Conservation (phyloP, 2,888 invertebrate genomes). For the Metacarcinus magister region DNA sequence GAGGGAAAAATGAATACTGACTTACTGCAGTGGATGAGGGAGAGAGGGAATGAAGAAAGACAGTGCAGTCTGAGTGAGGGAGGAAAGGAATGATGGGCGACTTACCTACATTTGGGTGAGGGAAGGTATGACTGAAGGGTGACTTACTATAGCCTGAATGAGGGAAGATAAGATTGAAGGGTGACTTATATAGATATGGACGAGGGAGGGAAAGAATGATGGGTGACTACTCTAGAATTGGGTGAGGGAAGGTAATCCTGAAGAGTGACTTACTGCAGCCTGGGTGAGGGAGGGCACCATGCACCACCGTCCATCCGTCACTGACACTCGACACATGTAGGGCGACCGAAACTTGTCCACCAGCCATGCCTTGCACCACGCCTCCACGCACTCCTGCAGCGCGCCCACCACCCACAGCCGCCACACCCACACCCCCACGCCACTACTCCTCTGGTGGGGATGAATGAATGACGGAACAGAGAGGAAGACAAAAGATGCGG, state of each 20-base stretch:
- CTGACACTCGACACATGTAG: constrained; percentile 61
- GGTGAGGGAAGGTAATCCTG: not conserved
- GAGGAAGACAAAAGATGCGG: not conserved
- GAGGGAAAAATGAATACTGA: constrained; percentile 7
- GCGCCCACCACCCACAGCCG: constrained; percentile 64
- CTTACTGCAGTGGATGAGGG: not conserved
- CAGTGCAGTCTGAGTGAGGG: constrained; percentile 68
- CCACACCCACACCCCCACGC: constrained; percentile 34
- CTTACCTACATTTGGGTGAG: too few relatives aligned
- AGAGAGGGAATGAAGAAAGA: not conserved
- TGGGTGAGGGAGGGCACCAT: constrained; percentile 73
- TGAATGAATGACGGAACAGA: not conserved
- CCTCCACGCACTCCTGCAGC: constrained; percentile 62
- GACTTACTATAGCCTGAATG: constrained; percentile 54
- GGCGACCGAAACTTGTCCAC: constrained; percentile 61
- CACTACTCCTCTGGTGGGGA: not conserved
- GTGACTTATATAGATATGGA: constrained; percentile 38
- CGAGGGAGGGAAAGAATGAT: constrained; percentile 37
- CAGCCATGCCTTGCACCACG: constrained; percentile 44
- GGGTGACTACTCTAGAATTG: not conserved
- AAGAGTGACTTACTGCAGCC: constrained; percentile 43
- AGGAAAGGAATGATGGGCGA: not conserved
- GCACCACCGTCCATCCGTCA: constrained; percentile 64
- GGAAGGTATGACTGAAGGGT: too few relatives aligned
- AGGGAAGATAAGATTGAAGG: constrained; percentile 50